These are phyloP conservation scores for Pyrocephalus nanus DNA, from an alignment of 2,797 vertebrate genomes.

Conservation along the genomic window DNA sequence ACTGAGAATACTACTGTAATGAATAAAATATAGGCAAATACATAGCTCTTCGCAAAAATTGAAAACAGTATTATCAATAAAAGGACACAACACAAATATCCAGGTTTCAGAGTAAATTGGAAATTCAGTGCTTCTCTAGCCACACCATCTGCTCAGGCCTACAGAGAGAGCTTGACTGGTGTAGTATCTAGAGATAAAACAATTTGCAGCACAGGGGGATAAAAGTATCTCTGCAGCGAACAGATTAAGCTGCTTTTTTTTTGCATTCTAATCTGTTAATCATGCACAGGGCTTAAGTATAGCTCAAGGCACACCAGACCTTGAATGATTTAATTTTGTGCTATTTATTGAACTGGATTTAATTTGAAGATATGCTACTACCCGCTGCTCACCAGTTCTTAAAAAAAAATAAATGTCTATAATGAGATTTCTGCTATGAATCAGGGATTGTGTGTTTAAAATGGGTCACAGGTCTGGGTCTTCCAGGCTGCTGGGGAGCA, in stretches of 20 bases:
- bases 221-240: constrained; percentile 25
- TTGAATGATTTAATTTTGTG: constrained; percentile 46
- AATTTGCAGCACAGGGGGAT: constrained; percentile 9
- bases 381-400: background rate
- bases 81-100: background rate
- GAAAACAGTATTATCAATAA: background rate
- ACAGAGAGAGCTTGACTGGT: background rate
- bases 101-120: background rate
- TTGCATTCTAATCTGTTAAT: constrained; percentile 55
- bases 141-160: constrained; percentile 21
- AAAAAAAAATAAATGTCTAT: background rate
- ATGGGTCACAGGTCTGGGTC: background rate
- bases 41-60: background rate
- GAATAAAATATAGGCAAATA: background rate
- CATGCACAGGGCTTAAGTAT: constrained; percentile 19
- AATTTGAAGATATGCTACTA: constrained; percentile 42
- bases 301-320: constrained; percentile 49
- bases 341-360: constrained; percentile 54
- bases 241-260: constrained; percentile 42
- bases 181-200: background rate
- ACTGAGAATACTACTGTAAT: background rate
- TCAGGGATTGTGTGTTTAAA: constrained; percentile 30
- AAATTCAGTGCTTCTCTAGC: background rate
- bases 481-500: background rate
- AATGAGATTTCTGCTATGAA: constrained; percentile 42